Evolutionary conservation across 2,113 vertebrate genomes (phyloP), one percentile per base, ranked within the genome.

Genomic region (Platichthys stellatus): DNA sequence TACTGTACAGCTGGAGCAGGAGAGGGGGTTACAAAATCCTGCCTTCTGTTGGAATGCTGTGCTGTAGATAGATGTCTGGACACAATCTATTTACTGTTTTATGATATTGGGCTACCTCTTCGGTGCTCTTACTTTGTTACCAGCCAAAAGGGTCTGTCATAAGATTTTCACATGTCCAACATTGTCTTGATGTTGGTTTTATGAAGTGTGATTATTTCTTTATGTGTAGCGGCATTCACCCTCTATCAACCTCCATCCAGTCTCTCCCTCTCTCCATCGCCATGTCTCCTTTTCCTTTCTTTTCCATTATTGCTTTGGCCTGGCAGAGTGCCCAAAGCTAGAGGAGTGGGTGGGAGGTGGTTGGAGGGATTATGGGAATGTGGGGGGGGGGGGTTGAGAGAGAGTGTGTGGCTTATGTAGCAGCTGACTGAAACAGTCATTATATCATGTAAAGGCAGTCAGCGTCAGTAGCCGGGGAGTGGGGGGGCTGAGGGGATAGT

Each of bases 391-490:
- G 45, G 58, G 73, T 53, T 72, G 23, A 71, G 63, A 86, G 77
- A 72, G 74, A 78, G 81, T 67, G 78, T 81, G 82, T 75, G 81
- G 81, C 71, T 84, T 82, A 84, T 81, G 84, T 75, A 84, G 86
- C 89, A 85, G 85, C 80, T 90, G 85, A 90, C 86, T 85, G 81
- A 85, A 92, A 89, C 87, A 81, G 85, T 88, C 86, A 87, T 92
- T 88, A 88, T 90, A 87, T 93, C 90, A 91, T 92, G 89, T 91
- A 91, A 92, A 92, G 86, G 83, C 78, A 86, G 83, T 67, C 73
- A 26, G 64, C 69, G 72, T 72, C 67, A 26, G 69, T 72, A 66
- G 53, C 60, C 26, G 13, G 53, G 74, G 38, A 24, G 40, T 31
- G 54, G 5, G 24, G 75, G 18, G 60, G 71, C 20, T 26, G 74